phyloP scores from a whole-genome alignment of 1,140 invertebrate genomes.

The Gerris buenoi region DNA sequence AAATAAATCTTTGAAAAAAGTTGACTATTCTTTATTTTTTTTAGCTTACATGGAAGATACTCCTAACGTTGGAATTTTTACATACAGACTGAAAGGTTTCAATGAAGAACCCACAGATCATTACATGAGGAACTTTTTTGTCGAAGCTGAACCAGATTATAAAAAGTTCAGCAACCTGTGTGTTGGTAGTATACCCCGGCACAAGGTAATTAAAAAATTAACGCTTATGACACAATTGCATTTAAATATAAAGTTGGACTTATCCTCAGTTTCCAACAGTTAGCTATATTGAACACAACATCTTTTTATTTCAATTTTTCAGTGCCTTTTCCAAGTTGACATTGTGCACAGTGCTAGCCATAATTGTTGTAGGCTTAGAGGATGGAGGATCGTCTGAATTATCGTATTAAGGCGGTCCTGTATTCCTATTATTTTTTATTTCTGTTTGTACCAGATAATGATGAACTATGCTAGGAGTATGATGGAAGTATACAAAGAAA shows the following conservation, averaged over 20 bases:
- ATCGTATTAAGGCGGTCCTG: no score
- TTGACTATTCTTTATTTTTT: conserved; percentile 34
- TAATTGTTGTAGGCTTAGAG: no score
- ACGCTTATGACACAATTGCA: no score
- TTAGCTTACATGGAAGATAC: conserved; percentile 76
- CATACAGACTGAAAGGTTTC: conserved; percentile 81
- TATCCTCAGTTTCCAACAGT: no score
- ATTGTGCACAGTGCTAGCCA: no score
- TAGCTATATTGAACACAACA: not conserved
- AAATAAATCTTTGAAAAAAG: no score
- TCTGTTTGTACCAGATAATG: conserved; percentile 40
- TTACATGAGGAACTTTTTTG: conserved; percentile 71
- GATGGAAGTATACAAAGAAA: conserved; percentile 41
- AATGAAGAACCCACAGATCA: conserved; percentile 68
- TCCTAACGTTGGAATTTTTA: conserved; percentile 71
- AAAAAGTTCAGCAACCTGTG: conserved; percentile 48
- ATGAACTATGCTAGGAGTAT: conserved; percentile 47
- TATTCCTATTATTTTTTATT: no score
- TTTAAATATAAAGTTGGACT: not conserved
- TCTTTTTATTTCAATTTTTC: not conserved
- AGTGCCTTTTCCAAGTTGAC: not conserved
- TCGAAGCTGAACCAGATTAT: conserved; percentile 30
- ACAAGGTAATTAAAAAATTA: conserved; percentile 48
- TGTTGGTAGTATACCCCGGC: conserved; percentile 58
- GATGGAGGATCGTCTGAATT: no score